These are phyloP conservation scores for Podarcis lilfordi DNA, from an alignment of 2,797 vertebrate species.

Conservation along the genomic window DNA sequence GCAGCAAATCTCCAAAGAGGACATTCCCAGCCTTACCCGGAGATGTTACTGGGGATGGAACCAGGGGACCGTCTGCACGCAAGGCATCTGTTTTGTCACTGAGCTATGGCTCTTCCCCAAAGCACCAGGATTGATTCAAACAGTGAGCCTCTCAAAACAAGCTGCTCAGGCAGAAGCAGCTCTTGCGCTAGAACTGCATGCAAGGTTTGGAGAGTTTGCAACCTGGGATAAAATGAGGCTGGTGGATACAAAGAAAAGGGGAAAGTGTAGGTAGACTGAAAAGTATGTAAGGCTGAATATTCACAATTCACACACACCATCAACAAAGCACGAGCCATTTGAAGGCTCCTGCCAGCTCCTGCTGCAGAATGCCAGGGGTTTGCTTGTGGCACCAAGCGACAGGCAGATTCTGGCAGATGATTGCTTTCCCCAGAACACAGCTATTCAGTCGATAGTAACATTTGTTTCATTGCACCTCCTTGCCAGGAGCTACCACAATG, in stretches of 20 bases:
- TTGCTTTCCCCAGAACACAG: not conserved
- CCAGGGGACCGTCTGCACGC: not conserved
- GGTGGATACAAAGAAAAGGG: not conserved
- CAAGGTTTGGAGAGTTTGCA: not conserved
- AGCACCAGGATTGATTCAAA: too few relatives aligned
- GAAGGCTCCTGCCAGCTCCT: not conserved
- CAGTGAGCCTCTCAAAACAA: not conserved
- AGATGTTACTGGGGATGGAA: too few relatives aligned
- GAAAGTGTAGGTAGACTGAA: too few relatives aligned
- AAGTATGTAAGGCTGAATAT: too few relatives aligned
- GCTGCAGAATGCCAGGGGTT: not conserved
- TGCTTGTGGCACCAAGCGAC: not conserved
- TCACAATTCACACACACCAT: not conserved
- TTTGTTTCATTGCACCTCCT: not conserved
- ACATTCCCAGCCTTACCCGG: too few relatives aligned
- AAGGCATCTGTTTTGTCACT: not conserved
- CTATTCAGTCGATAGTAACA: not conserved
- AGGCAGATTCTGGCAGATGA: not conserved
- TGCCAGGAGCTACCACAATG: slow-evolving; percentile 17
- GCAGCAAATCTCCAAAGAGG: too few relatives aligned
- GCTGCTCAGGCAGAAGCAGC: not conserved
- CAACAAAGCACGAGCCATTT: too few relatives aligned
- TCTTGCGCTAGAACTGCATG: not conserved
- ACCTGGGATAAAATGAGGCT: not conserved
- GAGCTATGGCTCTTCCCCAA: not conserved